Conservation (phyloP, 2,888 invertebrate genomes). For the Eucriotettix oculatus region DNA sequence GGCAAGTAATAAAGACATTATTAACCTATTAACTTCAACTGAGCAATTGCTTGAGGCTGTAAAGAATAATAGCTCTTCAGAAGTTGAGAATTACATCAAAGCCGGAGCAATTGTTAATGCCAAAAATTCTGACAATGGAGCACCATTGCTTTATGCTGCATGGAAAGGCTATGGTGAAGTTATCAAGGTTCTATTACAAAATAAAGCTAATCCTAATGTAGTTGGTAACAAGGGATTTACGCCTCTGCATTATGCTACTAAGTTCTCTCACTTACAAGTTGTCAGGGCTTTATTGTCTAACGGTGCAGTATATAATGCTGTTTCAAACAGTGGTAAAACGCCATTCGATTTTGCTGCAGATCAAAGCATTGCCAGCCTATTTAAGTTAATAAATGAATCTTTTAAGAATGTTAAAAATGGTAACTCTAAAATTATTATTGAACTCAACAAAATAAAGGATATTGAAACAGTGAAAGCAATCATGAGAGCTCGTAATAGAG, state of each 20-base stretch:
- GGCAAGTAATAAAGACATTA: no score
- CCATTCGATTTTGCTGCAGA: not conserved
- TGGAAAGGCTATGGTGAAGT: constrained; percentile 15
- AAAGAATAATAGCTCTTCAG: not conserved
- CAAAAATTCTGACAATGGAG: constrained; percentile 7
- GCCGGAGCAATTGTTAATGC: not conserved
- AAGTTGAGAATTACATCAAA: not conserved
- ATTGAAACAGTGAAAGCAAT: not conserved
- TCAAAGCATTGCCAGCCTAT: not conserved
- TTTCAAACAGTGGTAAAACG: not conserved
- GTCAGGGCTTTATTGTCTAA: not conserved
- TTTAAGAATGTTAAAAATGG: not conserved
- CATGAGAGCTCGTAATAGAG: not conserved
- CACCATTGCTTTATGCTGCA: constrained; percentile 18
- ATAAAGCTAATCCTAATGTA: constrained; percentile 11
- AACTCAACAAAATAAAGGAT: not conserved
- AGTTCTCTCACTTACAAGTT: not conserved
- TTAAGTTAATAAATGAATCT: not conserved
- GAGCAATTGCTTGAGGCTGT: constrained; percentile 8
- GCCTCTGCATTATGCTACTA: not conserved
- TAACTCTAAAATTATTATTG: not conserved
- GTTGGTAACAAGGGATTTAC: not conserved
- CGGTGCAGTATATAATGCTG: not conserved
- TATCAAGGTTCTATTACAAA: constrained; percentile 9
- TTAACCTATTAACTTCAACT: no score